phyloP scores from a whole-genome alignment of 2,113 vertebrate species.

The Pelodiscus sinensis region DNA sequence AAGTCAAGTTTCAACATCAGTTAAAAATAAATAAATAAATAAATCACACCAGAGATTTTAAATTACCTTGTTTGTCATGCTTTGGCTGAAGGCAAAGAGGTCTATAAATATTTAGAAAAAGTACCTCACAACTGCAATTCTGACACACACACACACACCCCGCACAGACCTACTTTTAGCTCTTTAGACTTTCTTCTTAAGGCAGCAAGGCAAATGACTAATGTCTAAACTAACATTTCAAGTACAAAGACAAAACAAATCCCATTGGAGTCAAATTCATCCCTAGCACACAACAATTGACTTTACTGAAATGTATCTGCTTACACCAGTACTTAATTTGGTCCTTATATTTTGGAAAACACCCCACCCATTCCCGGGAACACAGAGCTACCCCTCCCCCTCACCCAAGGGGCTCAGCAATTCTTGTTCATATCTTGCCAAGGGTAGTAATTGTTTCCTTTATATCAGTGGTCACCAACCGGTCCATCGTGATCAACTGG shows the following conservation, averaged over 20 bases:
- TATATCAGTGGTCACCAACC: too few relatives aligned
- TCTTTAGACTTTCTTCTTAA: not conserved
- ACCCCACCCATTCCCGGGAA: too few relatives aligned
- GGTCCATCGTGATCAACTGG: too few relatives aligned
- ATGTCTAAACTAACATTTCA: not conserved
- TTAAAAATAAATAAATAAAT: not conserved
- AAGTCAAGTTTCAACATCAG: constrained; percentile 12
- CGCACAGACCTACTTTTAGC: not conserved
- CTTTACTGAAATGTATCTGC: not conserved
- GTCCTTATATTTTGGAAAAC: not conserved
- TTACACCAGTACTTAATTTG: not conserved
- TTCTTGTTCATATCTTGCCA: constrained; percentile 4
- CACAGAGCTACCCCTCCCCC: too few relatives aligned
- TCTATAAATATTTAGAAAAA: not conserved
- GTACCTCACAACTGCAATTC: not conserved
- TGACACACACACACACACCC: not conserved
- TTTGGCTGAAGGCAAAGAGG: not conserved
- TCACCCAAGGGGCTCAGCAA: too few relatives aligned
- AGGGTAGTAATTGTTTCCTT: not conserved
- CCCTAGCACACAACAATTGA: not conserved
- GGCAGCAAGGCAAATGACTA: not conserved
- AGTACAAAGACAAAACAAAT: not conserved
- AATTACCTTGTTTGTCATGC: too few relatives aligned
- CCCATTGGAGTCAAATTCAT: not conserved
- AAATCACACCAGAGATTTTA: not conserved